Base-by-base conservation (phyloP, 1,140 invertebrate genomes). In the Euborellia annulipes region DNA sequence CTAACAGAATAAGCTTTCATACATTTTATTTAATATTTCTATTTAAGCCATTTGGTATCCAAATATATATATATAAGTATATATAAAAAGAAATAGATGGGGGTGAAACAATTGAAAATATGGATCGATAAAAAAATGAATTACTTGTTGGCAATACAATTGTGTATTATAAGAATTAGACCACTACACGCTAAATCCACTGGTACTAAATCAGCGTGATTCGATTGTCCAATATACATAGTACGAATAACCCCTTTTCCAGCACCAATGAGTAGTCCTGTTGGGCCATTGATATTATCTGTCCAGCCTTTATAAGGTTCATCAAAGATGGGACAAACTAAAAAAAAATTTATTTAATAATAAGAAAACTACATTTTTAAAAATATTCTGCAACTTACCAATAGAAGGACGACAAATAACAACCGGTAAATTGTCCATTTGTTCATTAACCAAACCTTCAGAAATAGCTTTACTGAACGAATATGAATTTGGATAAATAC, bases 251-350 rank as follows among this genome's bases (percentile, higher is more conserved):
- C 58, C 16, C 77, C 77, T 58, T 73, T 71, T 17, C 72, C 72
- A 43, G 60, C 55, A 8, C 56, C 65, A 2, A 62, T 57, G 2
- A 66, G 46, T 0, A 68, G 39, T 13, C 66, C 76, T 54, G 73
- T 70, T 2, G 76, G 73, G 13, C 78, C 78, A 58, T 79, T 76
- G 45, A 76, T 63, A 57, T 76, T 80, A 52, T 83, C 79, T 16
- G 79, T 75, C 79, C 79, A 83, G 9, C 76, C 73, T 18, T 58
- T 56, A 16, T 59, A 23, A 9, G 64, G 64, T 45, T 66, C 63
- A 4, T 54, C 52, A 4, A 50, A 50, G 1, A 63, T 52, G 6
- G 61, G 56, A 3, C 55, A 43, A 19, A 65, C 64, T 63, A 44
- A 3, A 55, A 48, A 37, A 38, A 45, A 41, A 46, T 6, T 7